phyloP scores from a whole-genome alignment of 2,797 vertebrate genomes.

The Phoeniculus purpureus region DNA sequence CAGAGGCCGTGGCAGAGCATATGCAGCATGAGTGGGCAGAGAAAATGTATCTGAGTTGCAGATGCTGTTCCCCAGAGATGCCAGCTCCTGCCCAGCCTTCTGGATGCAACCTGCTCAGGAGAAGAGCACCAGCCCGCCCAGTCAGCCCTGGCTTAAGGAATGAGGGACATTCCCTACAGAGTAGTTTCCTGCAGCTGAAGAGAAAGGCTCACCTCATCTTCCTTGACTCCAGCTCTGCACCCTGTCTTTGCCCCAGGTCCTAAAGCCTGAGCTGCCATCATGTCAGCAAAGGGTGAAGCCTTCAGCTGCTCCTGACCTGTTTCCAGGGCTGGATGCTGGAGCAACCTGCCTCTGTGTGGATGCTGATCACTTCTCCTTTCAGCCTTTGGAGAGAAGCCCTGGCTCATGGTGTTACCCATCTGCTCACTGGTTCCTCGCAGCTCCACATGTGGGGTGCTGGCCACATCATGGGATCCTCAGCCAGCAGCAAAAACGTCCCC shows the following conservation, averaged over 20 bases:
- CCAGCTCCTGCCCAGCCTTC: neutral
- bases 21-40: neutral
- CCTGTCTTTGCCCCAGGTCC: neutral
- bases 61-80: neutral
- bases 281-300: neutral
- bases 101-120: neutral
- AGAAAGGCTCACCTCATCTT: neutral
- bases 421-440: neutral
- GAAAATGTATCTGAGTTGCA: neutral
- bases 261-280: neutral
- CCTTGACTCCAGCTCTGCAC: neutral
- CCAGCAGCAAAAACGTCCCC: neutral
- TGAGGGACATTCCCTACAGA: neutral
- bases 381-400: neutral
- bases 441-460: neutral
- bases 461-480: accelerated
- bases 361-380: neutral
- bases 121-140: neutral
- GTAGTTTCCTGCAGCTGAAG: constrained; percentile 11
- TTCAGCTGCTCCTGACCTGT: neutral
- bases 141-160: neutral
- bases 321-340: neutral
- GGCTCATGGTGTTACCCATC: neutral
- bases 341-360: accelerated
- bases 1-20: neutral